These are phyloP conservation scores for Marmota monax DNA, from an alignment of 2,113 vertebrate species.

Conservation along the genomic window DNA sequence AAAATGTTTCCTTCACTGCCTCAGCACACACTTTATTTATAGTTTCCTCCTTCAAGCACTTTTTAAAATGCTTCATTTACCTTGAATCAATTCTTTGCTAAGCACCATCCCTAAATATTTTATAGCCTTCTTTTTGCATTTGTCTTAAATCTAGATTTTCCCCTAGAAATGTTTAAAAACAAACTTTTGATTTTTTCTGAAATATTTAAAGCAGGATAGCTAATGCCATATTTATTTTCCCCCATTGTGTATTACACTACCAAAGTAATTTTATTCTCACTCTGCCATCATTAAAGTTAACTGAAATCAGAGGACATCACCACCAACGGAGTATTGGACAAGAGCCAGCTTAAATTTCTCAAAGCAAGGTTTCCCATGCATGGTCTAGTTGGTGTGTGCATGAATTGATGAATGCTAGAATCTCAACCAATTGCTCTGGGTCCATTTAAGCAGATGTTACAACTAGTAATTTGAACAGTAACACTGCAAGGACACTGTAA, in stretches of 20 bases:
- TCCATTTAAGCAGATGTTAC: neutral
- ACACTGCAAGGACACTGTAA: neutral
- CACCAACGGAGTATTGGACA: neutral
- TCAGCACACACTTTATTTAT: neutral
- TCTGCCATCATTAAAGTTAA: neutral
- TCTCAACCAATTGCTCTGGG: neutral
- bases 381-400: neutral
- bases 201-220: neutral
- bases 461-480: conserved; percentile 14
- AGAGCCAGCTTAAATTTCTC: neutral
- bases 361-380: neutral
- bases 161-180: neutral
- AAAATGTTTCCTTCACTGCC: neutral
- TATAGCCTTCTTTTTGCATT: neutral
- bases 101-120: conserved; percentile 28
- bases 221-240: neutral
- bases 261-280: neutral
- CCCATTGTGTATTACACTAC: neutral
- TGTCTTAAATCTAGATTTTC: conserved; percentile 43
- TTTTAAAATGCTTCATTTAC: conserved; percentile 53
- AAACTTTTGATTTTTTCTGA: neutral
- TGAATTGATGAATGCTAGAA: neutral
- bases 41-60: neutral
- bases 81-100: conserved; percentile 20
- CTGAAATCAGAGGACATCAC: neutral